phyloP scores from a whole-genome alignment of 1,140 invertebrate genomes.

The Camponotus vicinus region DNA sequence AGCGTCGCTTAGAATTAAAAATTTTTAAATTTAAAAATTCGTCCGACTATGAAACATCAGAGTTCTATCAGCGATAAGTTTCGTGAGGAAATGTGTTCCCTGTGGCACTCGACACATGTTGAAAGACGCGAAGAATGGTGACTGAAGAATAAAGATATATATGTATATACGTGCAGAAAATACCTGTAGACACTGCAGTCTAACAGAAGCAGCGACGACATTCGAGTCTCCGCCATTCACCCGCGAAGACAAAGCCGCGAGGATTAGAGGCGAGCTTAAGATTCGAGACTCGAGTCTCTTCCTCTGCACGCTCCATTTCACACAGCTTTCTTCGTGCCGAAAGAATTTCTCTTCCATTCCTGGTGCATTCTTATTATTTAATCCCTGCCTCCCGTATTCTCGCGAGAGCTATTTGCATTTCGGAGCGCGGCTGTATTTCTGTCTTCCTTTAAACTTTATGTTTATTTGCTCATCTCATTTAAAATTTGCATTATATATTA shows the following conservation, averaged over 20 bases:
- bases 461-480: not conserved
- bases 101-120: not conserved
- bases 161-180: not conserved
- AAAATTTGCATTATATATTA: not conserved
- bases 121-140: not conserved
- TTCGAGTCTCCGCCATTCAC: slow-evolving; percentile 10
- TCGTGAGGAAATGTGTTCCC: not conserved
- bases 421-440: not conserved
- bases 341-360: slow-evolving; percentile 22
- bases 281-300: slow-evolving; percentile 12
- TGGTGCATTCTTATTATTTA: slow-evolving; percentile 5
- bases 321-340: not conserved
- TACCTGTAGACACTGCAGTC: not conserved
- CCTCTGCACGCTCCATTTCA: slow-evolving; percentile 25
- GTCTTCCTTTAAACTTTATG: not conserved
- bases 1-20: not conserved
- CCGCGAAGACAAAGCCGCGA: slow-evolving; percentile 29
- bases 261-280: slow-evolving; percentile 47
- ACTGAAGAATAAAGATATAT: not conserved
- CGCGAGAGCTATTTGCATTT: not conserved
- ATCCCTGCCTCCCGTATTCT: slow-evolving; percentile 3
- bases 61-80: not conserved
- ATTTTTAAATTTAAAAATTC: not conserved
- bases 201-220: not conserved
- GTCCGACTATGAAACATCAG: not conserved